These are phyloP conservation scores for Camponotus vicinus DNA, from an alignment of 1,140 invertebrate species.

Conservation along the genomic window DNA sequence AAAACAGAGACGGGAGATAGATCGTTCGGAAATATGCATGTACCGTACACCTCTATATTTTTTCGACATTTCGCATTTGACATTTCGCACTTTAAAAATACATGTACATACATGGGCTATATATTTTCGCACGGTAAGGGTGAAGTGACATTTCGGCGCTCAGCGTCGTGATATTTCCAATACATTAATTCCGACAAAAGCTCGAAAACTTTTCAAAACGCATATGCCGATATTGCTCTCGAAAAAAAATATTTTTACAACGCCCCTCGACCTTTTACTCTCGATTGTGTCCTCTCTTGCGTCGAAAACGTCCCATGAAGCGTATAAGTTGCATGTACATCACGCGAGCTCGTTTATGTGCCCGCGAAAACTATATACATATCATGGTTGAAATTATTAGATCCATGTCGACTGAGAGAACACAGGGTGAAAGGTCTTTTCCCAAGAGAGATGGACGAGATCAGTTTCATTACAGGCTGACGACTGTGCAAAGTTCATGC, in stretches of 20 bases:
- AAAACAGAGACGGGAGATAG: not conserved
- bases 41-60: slow-evolving; percentile 3
- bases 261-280: slow-evolving; percentile 8
- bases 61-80: slow-evolving; percentile 17
- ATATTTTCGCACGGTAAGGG: slow-evolving; percentile 19
- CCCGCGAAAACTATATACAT: slow-evolving; percentile 59
- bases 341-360: slow-evolving; percentile 57
- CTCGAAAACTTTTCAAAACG: not conserved
- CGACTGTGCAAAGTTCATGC: not conserved
- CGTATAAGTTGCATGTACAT: not conserved
- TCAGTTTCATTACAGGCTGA: slow-evolving; percentile 68
- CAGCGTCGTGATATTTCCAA: slow-evolving; percentile 15
- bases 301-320: not conserved
- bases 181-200: slow-evolving; percentile 12
- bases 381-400: slow-evolving; percentile 77
- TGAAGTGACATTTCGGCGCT: slow-evolving; percentile 17
- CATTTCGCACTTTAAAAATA: slow-evolving; percentile 45
- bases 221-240: not conserved
- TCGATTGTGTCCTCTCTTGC: not conserved
- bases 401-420: slow-evolving; percentile 63
- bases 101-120: not conserved
- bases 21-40: not conserved
- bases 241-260: slow-evolving; percentile 31
- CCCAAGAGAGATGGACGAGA: slow-evolving; percentile 57
- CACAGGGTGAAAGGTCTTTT: slow-evolving; percentile 63